A percentile compares a stretch with the other conserved stretches of the same genome.
Evolutionary conservation across 2,113 vertebrate species (phyloP).

Genomic region (Aplodontia rufa): DNA sequence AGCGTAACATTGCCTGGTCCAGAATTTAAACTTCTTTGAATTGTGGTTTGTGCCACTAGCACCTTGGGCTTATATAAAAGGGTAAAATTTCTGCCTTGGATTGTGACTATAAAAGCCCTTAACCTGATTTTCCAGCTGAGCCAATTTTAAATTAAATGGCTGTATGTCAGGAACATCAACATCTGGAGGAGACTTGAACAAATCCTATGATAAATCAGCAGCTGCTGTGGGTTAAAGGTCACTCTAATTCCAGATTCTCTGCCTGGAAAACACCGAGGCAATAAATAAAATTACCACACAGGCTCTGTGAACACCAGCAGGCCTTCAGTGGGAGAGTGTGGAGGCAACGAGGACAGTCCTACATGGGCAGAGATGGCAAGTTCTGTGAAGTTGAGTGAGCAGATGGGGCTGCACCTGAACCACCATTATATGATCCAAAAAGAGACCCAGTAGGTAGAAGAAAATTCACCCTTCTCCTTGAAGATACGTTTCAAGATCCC

Average conservation of each 20-base stretch:
- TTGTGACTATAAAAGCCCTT: constrained; percentile 66
- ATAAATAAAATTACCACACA: constrained; percentile 66
- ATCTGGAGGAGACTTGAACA: constrained; percentile 65
- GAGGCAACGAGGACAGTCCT: neutral
- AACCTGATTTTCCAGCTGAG: constrained; percentile 75
- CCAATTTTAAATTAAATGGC: constrained; percentile 71
- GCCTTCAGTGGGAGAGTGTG: neutral
- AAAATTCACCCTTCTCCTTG: neutral
- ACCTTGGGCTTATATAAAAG: constrained; percentile 61
- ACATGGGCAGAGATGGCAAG: neutral
- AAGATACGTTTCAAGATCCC: neutral
- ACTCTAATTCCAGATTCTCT: constrained; percentile 69
- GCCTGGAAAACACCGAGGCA: constrained; percentile 38
- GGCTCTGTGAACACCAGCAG: neutral
- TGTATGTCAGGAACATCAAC: constrained; percentile 61
- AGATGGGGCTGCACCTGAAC: too few relatives aligned
- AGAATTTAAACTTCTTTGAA: constrained; percentile 58
- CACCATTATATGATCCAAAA: neutral
- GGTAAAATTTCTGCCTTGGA: constrained; percentile 61
- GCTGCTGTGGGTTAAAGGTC: constrained; percentile 70
- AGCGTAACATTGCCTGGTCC: neutral
- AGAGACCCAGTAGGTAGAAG: neutral
- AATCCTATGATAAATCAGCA: constrained; percentile 73
- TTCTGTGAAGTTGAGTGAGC: rapidly evolving
- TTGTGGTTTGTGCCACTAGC: constrained; percentile 54